Conservation (phyloP, 2,888 invertebrate species). For the Exephanes ischioxanthus region DNA sequence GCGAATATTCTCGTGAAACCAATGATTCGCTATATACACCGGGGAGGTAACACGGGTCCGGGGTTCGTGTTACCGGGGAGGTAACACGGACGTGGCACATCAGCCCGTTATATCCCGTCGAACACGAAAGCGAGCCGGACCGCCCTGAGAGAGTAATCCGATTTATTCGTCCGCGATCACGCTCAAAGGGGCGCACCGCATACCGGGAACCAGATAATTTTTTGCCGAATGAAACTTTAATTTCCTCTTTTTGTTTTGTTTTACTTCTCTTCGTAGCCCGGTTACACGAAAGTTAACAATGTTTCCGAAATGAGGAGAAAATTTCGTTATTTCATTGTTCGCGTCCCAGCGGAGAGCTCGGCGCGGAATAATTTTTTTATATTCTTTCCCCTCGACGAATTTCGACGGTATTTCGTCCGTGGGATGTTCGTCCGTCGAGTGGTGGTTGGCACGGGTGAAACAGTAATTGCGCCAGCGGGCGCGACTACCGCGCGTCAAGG, state of each 20-base stretch:
- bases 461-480: slow-evolving; percentile 7
- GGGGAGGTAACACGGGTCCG: no score
- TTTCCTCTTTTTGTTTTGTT: background rate
- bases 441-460: background rate
- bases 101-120: slow-evolving; percentile 30
- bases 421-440: background rate
- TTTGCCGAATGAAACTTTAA: background rate
- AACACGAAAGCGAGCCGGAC: slow-evolving; percentile 20
- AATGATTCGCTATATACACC: background rate
- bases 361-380: background rate
- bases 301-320: background rate
- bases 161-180: slow-evolving; percentile 40
- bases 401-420: background rate
- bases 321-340: background rate
- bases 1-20: background rate
- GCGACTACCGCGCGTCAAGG: background rate
- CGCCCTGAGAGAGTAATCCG: slow-evolving; percentile 46
- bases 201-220: background rate
- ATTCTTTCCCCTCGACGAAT: background rate
- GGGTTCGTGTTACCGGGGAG: no score
- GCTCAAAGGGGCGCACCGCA: background rate
- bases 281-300: background rate
- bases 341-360: background rate
- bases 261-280: background rate
- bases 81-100: background rate